These are phyloP conservation scores for Coturnix japonica DNA, from an alignment of 2,113 vertebrate genomes.

Conservation along the genomic window DNA sequence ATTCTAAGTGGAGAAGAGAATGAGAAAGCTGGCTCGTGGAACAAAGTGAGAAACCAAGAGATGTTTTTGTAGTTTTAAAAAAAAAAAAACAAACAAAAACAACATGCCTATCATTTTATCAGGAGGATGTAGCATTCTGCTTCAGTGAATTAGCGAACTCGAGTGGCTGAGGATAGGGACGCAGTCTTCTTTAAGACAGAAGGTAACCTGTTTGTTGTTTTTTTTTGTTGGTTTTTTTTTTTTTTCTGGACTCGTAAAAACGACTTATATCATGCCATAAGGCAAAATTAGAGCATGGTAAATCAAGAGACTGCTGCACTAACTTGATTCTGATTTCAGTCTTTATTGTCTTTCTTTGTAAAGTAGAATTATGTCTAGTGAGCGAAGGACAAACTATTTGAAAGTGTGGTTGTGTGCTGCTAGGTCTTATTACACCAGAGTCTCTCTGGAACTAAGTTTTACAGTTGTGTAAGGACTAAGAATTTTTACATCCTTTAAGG, in stretches of 20 bases:
- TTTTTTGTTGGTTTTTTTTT: background rate
- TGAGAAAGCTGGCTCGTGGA: background rate
- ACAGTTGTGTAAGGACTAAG: background rate
- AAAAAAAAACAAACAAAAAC: background rate
- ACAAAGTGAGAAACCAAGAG: background rate
- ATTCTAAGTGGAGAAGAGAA: background rate
- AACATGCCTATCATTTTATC: background rate
- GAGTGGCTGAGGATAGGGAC: background rate
- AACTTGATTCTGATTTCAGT: background rate
- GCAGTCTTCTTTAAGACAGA: background rate
- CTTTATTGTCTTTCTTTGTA: background rate
- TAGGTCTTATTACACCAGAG: background rate
- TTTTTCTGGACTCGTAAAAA: background rate
- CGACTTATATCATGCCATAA: background rate
- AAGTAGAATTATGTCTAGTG: background rate
- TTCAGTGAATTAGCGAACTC: background rate
- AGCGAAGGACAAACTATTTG: background rate
- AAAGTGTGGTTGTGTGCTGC: background rate
- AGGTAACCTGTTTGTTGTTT: background rate
- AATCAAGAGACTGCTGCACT: background rate
- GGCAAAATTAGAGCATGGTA: background rate
- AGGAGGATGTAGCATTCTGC: background rate
- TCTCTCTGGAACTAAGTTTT: background rate
- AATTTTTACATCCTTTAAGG: background rate
- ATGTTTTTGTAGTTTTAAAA: background rate